Evolutionary conservation across 53 echinoderm and acorn worm genomes (phyloP).

Genomic region (Pentamera pediparva): DNA sequence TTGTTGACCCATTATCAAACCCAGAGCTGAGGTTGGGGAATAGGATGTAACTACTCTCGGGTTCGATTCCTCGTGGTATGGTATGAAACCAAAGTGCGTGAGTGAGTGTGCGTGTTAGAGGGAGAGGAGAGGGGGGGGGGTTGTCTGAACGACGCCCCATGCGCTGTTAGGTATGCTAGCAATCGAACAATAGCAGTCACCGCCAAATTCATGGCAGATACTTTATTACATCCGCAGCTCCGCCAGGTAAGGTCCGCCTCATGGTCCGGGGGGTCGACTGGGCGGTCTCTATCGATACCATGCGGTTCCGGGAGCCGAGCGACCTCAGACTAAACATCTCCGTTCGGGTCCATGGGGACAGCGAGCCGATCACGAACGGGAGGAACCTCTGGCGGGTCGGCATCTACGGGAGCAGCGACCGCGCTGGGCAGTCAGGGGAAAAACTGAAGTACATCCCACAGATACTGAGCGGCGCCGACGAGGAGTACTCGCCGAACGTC

Average conservation of each 20-base stretch:
- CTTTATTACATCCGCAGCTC: not conserved
- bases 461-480: not conserved
- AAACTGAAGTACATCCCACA: constrained; percentile 2
- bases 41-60: too few relatives aligned
- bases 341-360: not conserved
- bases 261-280: not conserved
- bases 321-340: not conserved
- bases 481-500: not conserved
- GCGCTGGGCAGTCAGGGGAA: not conserved
- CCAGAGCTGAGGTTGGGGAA: too few relatives aligned
- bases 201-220: too few relatives aligned
- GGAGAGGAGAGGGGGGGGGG: too few relatives aligned
- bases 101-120: too few relatives aligned
- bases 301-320: not conserved
- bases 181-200: too few relatives aligned
- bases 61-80: too few relatives aligned
- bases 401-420: constrained; percentile 6
- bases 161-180: too few relatives aligned
- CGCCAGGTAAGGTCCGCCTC: not conserved
- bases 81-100: too few relatives aligned
- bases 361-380: not conserved
- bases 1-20: too few relatives aligned
- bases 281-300: not conserved
- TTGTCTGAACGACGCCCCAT: too few relatives aligned
- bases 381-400: constrained; percentile 15